These are phyloP conservation scores for Meriones psammophilus DNA, from an alignment of 2,797 vertebrate species.

Conservation along the genomic window DNA sequence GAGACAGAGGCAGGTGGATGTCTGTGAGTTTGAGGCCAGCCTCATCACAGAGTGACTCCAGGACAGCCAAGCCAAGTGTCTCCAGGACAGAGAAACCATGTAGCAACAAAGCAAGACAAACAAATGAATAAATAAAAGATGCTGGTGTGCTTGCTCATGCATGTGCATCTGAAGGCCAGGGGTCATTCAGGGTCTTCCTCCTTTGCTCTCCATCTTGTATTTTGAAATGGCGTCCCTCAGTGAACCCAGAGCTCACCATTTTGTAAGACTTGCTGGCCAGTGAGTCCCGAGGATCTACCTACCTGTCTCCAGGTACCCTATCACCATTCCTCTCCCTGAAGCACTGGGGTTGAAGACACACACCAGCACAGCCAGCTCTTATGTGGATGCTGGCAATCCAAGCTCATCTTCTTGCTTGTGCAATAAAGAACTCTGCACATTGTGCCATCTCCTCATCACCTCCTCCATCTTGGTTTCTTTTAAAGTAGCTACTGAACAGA, in stretches of 20 bases:
- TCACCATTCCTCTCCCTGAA: no score
- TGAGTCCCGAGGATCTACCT: background rate
- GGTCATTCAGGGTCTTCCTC: background rate
- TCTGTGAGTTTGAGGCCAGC: no score
- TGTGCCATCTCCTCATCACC: background rate
- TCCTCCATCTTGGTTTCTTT: background rate
- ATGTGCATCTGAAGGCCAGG: background rate
- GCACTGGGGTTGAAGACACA: background rate
- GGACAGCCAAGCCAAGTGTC: no score
- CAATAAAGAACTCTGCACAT: background rate
- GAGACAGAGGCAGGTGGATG: no score
- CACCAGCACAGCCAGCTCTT: background rate
- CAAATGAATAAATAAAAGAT: no score
- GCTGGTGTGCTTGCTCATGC: no score
- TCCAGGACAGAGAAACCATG: no score
- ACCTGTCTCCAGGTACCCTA: background rate
- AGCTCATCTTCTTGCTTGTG: background rate
- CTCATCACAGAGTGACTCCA: no score
- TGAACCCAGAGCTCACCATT: background rate
- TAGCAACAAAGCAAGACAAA: no score
- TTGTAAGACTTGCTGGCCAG: background rate
- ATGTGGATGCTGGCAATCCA: background rate
- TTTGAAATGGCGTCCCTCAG: background rate
- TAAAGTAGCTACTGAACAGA: background rate
- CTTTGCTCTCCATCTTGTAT: background rate